Conservation (phyloP, 2,888 invertebrate species). For the Merodon equestris region DNA sequence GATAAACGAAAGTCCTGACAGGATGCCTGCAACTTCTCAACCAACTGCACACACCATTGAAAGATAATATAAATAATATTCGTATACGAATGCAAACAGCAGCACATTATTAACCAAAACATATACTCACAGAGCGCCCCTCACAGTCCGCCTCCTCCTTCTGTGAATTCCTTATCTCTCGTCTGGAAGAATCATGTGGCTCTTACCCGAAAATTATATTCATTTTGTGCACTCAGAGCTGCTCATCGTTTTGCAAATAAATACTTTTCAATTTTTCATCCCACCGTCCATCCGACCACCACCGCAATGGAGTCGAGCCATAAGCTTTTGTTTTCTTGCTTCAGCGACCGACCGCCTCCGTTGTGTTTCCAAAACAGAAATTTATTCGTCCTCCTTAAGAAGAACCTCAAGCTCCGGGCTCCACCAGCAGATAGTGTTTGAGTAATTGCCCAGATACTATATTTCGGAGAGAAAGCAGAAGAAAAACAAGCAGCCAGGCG, state of each 20-base stretch:
- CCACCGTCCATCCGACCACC: constrained; percentile 31
- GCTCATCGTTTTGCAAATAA: constrained; percentile 68
- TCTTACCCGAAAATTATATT: constrained; percentile 68
- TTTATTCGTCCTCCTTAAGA: constrained; percentile 24
- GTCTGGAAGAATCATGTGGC: constrained; percentile 66
- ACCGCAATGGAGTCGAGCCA: neutral
- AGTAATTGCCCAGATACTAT: constrained; percentile 64
- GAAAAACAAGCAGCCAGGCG: constrained; percentile 7
- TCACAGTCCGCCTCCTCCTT: neutral
- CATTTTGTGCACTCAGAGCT: constrained; percentile 69
- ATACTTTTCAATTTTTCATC: constrained; percentile 69
- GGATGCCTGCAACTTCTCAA: no score
- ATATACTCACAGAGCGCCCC: constrained; percentile 45
- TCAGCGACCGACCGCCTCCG: constrained; percentile 11
- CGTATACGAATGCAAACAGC: constrained; percentile 53
- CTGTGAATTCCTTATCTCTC: constrained; percentile 49
- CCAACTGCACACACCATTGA: neutral
- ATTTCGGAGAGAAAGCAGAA: constrained; percentile 5
- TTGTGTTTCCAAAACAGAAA: no score
- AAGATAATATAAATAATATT: constrained; percentile 49
- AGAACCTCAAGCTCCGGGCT: constrained; percentile 21
- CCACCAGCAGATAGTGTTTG: constrained; percentile 42
- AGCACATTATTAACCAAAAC: constrained; percentile 64
- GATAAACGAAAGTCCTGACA: no score
- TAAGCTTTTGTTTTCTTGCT: constrained; percentile 25